Evolutionary conservation across 1,140 invertebrate species (phyloP), one percentile per base, ranked within the genome.

Genomic region (Nasonia vitripennis): DNA sequence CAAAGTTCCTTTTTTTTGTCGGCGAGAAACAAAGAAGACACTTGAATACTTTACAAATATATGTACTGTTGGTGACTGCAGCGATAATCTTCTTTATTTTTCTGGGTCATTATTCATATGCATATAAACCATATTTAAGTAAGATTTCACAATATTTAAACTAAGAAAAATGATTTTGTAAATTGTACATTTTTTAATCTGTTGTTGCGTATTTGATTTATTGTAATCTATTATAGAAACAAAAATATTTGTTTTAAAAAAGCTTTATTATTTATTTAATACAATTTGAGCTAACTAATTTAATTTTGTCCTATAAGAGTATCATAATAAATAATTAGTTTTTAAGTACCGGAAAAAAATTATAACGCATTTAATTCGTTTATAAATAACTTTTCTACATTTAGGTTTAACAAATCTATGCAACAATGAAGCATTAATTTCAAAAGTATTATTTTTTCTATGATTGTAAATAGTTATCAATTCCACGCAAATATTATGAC

Each of bases 221-320:
- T 45, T n/a, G 37, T 55, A 2, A 62, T 41, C 75, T 77, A 83
- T 48, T 71, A 73, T 75, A 67, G 20, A 82, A 78, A 79, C 23
- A 34, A 17, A 5, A 27, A 73, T 62, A 79, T 41, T 62, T 48
- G 70, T 55, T 79, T 2, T 74, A 51, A 71, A 17, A 17, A 48
- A 74, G 79, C 80, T 62, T 83, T 78, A 74, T 86, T 81, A 23
- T 74, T 85, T 48, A 78, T 78, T 23, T 78, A 37, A 73, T 75
- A 75, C 23, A 82, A 41, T 31, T 34, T 11, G 23, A n/a, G n/a
- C 23, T 41, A 51, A 73, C 20, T 45, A n/a, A 31, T 77, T 82
- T 82, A 10, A 2, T 71, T 41, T 81, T 80, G 37, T 70, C 10
- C 23, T 74, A 12, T 34, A 11, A n/a, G 17, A n/a, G 55, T 82